Percentiles rank a stretch among this genome's conserved stretches.
Evolutionary conservation across 1,140 invertebrate genomes (phyloP).

Genomic region (Hestina assimilis): DNA sequence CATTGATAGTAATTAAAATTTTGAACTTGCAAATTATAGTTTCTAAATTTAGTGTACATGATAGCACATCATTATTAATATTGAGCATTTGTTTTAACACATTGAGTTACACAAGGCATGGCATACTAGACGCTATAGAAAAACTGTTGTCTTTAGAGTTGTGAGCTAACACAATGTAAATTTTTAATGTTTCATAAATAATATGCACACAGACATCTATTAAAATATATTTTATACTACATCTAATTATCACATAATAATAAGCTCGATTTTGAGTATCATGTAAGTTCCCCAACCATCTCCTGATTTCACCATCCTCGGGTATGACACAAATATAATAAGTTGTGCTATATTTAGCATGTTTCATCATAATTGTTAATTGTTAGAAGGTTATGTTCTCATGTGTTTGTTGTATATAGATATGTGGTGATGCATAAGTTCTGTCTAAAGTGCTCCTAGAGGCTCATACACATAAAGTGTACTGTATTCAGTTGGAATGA

Average conservation of each 20-base stretch:
- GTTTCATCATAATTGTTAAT: background rate
- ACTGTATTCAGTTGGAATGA: too few species aligned
- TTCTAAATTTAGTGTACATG: background rate
- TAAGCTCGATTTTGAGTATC: too few species aligned
- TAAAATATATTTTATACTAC: too few species aligned
- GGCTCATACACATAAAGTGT: slow-evolving; percentile 7
- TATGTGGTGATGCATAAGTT: slow-evolving; percentile 19
- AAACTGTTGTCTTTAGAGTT: background rate
- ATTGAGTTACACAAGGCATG: too few species aligned
- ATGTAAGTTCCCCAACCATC: background rate
- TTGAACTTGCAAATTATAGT: background rate
- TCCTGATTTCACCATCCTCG: background rate
- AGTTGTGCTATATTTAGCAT: slow-evolving; percentile 6
- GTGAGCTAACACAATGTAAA: too few species aligned
- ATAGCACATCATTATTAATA: background rate
- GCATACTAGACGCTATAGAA: too few species aligned
- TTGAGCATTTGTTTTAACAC: background rate
- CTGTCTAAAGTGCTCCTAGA: slow-evolving; percentile 25
- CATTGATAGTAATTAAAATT: background rate
- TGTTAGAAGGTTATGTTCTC: slow-evolving; percentile 6
- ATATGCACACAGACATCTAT: too few species aligned
- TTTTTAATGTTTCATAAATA: too few species aligned
- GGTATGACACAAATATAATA: slow-evolving; percentile 1
- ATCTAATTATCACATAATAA: too few species aligned
- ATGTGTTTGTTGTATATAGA: slow-evolving; percentile 9